Evolutionary conservation across 2,113 vertebrate genomes (phyloP).

Genomic region (Ammospiza nelsoni): DNA sequence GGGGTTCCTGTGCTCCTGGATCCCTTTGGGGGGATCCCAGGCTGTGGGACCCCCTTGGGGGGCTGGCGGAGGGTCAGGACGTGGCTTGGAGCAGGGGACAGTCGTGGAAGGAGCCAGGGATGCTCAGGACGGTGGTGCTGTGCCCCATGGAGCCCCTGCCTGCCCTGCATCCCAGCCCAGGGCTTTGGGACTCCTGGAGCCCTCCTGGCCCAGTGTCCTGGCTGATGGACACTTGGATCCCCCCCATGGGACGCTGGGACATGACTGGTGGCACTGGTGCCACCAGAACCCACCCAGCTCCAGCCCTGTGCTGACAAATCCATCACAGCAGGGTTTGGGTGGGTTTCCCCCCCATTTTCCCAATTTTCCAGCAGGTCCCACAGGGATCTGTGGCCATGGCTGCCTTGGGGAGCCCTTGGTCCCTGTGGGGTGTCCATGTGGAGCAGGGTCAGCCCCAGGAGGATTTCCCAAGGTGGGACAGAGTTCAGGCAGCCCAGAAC

Average conservation of each 20-base stretch:
- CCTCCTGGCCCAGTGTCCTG: not conserved
- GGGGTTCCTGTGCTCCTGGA: accelerated
- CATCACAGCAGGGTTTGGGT: accelerated
- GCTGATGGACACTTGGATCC: not conserved
- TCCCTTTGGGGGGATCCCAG: not conserved
- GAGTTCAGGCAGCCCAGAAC: not conserved
- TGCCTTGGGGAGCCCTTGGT: accelerated
- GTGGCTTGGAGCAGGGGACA: not conserved
- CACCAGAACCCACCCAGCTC: accelerated
- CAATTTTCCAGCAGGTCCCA: not conserved
- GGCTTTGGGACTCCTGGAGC: accelerated
- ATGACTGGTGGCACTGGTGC: not conserved
- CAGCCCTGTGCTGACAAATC: not conserved
- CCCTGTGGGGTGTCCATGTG: accelerated
- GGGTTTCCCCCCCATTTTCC: accelerated
- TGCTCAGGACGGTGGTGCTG: not conserved
- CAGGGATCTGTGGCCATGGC: accelerated
- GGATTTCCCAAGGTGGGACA: not conserved
- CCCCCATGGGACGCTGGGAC: accelerated
- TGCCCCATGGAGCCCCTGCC: not conserved
- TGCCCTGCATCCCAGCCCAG: not conserved
- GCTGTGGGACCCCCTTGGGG: not conserved
- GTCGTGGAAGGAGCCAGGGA: not conserved
- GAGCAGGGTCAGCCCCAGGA: not conserved
- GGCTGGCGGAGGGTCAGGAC: not conserved